Evolutionary conservation across 2,797 vertebrate genomes (phyloP), one percentile per base, ranked within the genome.

Genomic region (Austrolebias charrua): DNA sequence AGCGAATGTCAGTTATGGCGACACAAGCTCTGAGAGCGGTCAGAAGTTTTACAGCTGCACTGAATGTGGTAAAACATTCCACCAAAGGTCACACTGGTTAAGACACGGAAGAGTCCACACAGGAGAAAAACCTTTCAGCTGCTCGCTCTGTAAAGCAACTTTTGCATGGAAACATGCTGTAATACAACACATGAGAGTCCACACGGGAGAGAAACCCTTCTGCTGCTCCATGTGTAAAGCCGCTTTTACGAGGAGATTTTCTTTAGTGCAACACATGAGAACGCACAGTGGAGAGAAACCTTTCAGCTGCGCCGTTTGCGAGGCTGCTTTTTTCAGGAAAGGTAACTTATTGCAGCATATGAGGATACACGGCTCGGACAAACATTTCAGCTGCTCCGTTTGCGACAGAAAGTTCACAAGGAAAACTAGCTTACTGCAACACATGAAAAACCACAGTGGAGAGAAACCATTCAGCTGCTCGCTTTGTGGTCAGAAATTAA

Each of bases 261-360:
- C 60, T 65, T 59, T 45, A 20, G 44, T 59, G 13, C 29, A 48
- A 47, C 56, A 59, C 11, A 47, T n/a, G 6, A 59, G 56, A 29
- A 48, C 13, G 5, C 56, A 59, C 29, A 59, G 44, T 14, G 56
- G 55, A n/a, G 55, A 56, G 40, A 56, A 56, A 56, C 55, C 46
- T 18, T 60, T 55, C 54, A 55, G 38, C 35, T 55, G 54, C 15
- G n/a, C 43, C 4, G 16, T 45, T 16, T 45, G 43, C 8, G n/a
- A 8, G 8, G 43, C 43, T 16, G 43, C 43, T 45, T 45, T 45
- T 45, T n/a, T n/a, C n/a, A 45, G 43, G 16, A 45, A 45, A 45
- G 2, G 8, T 45, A n/a, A n/a, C n/a, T 56, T 56, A 42, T 11
- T 29, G 55, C 20, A 29, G 29, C 46, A 48, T 19, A 48, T 20